phyloP scores from a whole-genome alignment of 1,140 invertebrate genomes.

The Anoplolepis gracilipes region DNA sequence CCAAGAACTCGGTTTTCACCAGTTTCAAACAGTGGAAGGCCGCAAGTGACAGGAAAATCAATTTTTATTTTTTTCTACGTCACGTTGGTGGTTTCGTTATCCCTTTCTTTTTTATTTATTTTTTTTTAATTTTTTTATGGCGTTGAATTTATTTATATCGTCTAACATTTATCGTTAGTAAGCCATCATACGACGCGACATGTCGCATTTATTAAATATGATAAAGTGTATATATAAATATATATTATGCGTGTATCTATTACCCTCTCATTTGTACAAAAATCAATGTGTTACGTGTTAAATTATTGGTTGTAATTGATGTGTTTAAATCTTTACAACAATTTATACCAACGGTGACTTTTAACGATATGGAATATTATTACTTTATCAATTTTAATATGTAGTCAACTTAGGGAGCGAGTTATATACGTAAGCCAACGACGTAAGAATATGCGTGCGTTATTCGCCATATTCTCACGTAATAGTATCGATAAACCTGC shows the following conservation, averaged over 20 bases:
- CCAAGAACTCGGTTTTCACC: slow-evolving; percentile 72
- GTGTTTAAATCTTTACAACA: background rate
- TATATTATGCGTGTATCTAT: no score
- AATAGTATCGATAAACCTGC: slow-evolving; percentile 1
- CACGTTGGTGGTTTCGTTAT: slow-evolving; percentile 62
- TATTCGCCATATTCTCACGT: slow-evolving; percentile 14
- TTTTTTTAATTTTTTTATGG: background rate
- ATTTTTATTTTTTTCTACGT: slow-evolving; percentile 61
- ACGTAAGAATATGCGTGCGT: background rate
- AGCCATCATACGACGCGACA: background rate
- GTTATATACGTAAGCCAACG: background rate
- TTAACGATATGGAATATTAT: slow-evolving; percentile 27
- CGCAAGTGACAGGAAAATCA: slow-evolving; percentile 74
- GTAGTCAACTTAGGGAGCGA: background rate
- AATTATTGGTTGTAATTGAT: slow-evolving; percentile 12
- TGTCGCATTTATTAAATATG: background rate
- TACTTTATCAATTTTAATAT: background rate
- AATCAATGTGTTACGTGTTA: background rate
- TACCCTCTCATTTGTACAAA: background rate
- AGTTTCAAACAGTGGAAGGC: slow-evolving; percentile 73
- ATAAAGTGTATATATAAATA: background rate
- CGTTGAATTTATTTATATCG: slow-evolving; percentile 41
- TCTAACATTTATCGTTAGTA: slow-evolving; percentile 12
- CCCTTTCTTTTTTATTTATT: background rate
- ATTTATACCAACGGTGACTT: background rate